Conservation (phyloP, 2,113 vertebrate genomes). For the Nerophis lumbriciformis region DNA sequence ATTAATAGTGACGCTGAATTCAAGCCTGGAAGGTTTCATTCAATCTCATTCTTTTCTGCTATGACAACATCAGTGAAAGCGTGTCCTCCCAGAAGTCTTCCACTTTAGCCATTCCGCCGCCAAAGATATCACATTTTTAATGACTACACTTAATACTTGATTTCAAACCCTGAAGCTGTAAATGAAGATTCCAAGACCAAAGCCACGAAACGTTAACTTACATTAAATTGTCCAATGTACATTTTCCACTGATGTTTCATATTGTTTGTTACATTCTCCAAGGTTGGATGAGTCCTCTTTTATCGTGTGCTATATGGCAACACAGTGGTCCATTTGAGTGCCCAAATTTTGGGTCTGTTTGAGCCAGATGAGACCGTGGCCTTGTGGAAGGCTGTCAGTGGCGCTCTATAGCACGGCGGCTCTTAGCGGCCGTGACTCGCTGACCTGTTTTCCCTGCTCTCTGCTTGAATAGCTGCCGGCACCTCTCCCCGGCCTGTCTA, state of each 20-base stretch:
- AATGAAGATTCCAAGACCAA: too few relatives aligned
- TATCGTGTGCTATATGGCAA: slow-evolving; percentile 28
- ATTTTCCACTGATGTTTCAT: background rate
- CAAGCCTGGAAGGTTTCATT: too few relatives aligned
- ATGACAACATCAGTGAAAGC: too few relatives aligned
- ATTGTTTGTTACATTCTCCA: background rate
- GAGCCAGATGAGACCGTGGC: slow-evolving; percentile 57
- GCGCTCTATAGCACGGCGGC: slow-evolving; percentile 62
- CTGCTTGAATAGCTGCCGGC: slow-evolving; percentile 68
- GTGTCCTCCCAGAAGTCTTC: too few relatives aligned
- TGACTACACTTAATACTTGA: too few relatives aligned
- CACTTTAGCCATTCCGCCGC: too few relatives aligned
- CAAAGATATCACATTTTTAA: too few relatives aligned
- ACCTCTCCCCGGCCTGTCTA: slow-evolving; percentile 60
- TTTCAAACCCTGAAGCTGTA: too few relatives aligned
- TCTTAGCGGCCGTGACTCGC: slow-evolving; percentile 69
- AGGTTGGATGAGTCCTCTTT: slow-evolving; percentile 5
- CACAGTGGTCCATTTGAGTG: slow-evolving; percentile 24
- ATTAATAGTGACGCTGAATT: too few relatives aligned
- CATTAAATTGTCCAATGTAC: background rate
- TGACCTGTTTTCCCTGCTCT: slow-evolving; percentile 69
- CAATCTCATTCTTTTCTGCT: too few relatives aligned
- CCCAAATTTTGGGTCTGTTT: slow-evolving; percentile 31
- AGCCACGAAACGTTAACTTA: too few relatives aligned
- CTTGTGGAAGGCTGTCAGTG: slow-evolving; percentile 64